These are phyloP conservation scores for Eledona agricola DNA, from an alignment of 2,888 invertebrate species.

Conservation along the genomic window DNA sequence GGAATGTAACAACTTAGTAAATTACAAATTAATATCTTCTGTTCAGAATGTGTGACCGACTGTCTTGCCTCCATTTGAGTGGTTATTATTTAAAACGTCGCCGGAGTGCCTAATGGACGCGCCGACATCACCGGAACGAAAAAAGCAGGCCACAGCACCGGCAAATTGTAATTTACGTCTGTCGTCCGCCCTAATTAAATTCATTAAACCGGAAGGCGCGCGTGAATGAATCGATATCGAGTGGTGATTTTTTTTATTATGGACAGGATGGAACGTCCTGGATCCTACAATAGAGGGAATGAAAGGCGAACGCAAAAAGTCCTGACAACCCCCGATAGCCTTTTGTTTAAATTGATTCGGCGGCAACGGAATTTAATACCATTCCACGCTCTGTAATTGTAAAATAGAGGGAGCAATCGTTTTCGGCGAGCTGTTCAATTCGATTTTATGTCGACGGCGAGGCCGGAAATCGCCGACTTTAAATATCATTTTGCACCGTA, in stretches of 20 bases:
- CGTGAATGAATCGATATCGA: conserved; percentile 30
- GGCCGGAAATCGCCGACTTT: conserved; percentile 10
- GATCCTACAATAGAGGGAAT: conserved; percentile 49
- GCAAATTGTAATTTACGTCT: conserved; percentile 29
- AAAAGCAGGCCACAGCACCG: conserved; percentile 8
- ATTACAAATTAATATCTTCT: too few relatives aligned
- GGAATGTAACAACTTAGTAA: too few relatives aligned
- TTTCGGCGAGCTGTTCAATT: conserved; percentile 40
- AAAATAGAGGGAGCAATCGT: conserved; percentile 50
- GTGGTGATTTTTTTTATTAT: conserved; percentile 32
- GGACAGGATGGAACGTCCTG: conserved; percentile 12
- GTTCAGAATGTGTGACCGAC: too few relatives aligned
- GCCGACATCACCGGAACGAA: conserved; percentile 10
- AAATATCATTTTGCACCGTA: conserved; percentile 11
- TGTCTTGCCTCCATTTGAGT: background rate
- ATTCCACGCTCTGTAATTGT: conserved; percentile 57
- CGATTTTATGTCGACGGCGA: conserved; percentile 37
- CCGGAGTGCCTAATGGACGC: background rate
- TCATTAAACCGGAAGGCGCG: conserved; percentile 27
- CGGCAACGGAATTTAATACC: conserved; percentile 60
- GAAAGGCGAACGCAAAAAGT: conserved; percentile 53
- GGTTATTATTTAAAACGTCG: background rate
- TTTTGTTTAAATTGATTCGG: conserved; percentile 60
- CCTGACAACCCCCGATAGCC: conserved; percentile 54
- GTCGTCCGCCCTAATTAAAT: conserved; percentile 31